Evolutionary conservation across 2,888 invertebrate genomes (phyloP), one percentile per base, ranked within the genome.

Genomic region (Troglohyphantes excavatus): DNA sequence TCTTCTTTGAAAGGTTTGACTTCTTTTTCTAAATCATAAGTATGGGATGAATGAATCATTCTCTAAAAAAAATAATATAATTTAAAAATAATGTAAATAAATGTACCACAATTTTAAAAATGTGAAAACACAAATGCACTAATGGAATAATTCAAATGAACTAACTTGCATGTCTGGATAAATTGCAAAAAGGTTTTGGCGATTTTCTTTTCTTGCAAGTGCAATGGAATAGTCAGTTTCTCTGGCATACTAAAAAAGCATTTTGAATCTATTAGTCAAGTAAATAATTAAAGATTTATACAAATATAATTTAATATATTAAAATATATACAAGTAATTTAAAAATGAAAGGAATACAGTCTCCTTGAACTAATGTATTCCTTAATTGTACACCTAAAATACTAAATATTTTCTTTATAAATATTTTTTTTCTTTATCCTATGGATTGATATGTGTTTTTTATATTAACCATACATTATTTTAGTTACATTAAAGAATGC

Each of bases 151-250:
- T 17, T 19, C 13, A 26, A 33, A 2, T n/a, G 11, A 70, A 61
- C 46, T 82, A 46, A 91, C 90, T 68, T 91, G 90, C 90, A 96
- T 94, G 91, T 95, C 94, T 67, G 95, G 95, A 93, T 96, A 96
- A 72, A 96, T 95, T 83, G 95, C 95, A 94, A 98, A 98, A 59
- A 98, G 94, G 92, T 96, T 95, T 91, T 96, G 95, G 83, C 98
- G 95, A 92, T 96, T 95, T 93, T 98, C 98, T 92, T 96, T 96
- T 70, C 98, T 95, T 0, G 97, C 95, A 90, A 96, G 95, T 23
- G 97, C 96, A 92, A 98, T 97, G 26, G 97, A 96, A 91, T 96
- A 95, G 92, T 98, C 98, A 0, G 98, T 98, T 94, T 98, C 98
- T 46, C 97, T 95, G 0, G 97, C 96, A 93, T 98, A 98, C 93